Evolutionary conservation across 2,113 vertebrate genomes (phyloP), one percentile per base, ranked within the genome.

Genomic region (Gracilinanus agilis): DNA sequence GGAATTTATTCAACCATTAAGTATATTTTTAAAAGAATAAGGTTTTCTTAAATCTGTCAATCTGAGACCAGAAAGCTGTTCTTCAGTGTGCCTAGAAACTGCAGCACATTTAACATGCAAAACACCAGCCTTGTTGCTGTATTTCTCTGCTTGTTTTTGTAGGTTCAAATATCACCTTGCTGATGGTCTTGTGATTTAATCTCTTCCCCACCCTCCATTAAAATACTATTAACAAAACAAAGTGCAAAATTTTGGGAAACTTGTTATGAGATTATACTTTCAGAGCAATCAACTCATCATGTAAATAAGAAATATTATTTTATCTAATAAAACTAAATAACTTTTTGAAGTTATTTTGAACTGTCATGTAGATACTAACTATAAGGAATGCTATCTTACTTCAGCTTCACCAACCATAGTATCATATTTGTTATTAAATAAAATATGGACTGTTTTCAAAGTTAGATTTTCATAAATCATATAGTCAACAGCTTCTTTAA

Each of bases 71-170:
- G 91, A 97, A 96, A 96, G 67, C 94, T 94, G 88, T 93, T 90
- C 93, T 92, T 98, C 90, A 91, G 88, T 92, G 98, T 98, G 98
- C 98, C 98, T 98, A 93, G 94, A 96, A 95, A 75, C 92, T 93
- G 44, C 83, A 97, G 90, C 96, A 95, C 96, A 92, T 91, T 55
- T 21, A 29, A 94, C 94, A 89, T 94, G 94, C 92, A 97, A n/a
- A 91, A 94, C 91, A 91, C 93, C 92, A 97, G 97, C 93, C 89
- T 96, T 92, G 54, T 90, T 53, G 89, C 92, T 89, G 11, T 91
- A n/a, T 1, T 9, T 94, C 92, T 94, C 55, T 96, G 96, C 83
- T 97, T 53, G 13, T 93, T 97, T 49, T 97, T 96, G 58, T 49
- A 92, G 92, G 49, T 95, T 94, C 92, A 88, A 96, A 75, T 95